phyloP scores from a whole-genome alignment of 2,113 vertebrate genomes.

The Protobothrops flavoviridis region DNA sequence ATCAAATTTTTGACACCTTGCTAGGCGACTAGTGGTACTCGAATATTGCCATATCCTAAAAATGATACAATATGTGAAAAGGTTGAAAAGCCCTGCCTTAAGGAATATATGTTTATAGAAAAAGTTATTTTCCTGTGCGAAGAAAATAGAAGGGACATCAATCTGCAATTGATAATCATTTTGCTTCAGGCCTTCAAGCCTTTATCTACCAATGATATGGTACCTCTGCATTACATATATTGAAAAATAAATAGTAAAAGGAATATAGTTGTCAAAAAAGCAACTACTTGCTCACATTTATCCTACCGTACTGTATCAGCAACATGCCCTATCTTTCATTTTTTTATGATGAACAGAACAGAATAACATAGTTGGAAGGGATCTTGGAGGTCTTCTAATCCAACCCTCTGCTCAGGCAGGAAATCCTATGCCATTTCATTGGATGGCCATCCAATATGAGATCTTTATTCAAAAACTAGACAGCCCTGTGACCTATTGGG shows the following conservation, averaged over 20 bases:
- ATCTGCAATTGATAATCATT: background rate
- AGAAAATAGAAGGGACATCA: background rate
- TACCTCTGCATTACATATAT: background rate
- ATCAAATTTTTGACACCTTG: too few species aligned
- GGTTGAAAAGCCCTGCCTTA: too few species aligned
- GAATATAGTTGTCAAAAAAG: background rate
- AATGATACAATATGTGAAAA: too few species aligned
- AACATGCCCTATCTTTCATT: background rate
- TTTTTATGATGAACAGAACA: background rate
- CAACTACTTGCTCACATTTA: background rate
- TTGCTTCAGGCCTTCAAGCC: background rate
- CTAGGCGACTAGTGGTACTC: too few species aligned
- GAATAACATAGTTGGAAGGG: background rate
- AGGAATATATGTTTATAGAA: background rate
- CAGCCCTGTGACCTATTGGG: background rate
- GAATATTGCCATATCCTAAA: too few species aligned
- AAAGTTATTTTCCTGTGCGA: background rate
- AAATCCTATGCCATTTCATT: background rate
- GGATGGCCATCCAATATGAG: background rate
- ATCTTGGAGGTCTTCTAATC: background rate
- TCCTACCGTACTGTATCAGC: background rate
- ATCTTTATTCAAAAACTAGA: background rate
- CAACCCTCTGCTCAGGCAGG: background rate
- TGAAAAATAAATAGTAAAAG: constrained; percentile 10
- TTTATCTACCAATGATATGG: background rate